These are phyloP conservation scores for Progne subis DNA, from an alignment of 2,113 vertebrate genomes.

Conservation along the genomic window DNA sequence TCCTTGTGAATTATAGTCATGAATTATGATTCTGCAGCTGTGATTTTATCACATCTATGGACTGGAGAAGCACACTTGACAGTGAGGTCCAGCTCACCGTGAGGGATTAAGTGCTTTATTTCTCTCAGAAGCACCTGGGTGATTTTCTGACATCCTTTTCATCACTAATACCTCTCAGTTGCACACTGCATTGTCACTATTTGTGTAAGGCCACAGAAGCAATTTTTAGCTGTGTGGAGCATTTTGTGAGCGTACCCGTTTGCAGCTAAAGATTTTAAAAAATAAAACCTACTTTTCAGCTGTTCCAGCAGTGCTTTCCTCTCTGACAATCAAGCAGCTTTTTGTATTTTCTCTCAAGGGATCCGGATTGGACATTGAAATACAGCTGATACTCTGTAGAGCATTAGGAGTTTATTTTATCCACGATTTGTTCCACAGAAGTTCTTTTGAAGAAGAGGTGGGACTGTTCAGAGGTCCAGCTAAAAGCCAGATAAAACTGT, in stretches of 20 bases:
- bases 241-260: neutral
- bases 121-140: neutral
- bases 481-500: neutral
- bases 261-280: neutral
- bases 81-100: neutral
- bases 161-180: neutral
- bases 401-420: neutral
- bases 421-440: neutral
- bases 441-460: constrained; percentile 31
- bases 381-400: constrained; percentile 13
- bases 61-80: neutral
- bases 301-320: neutral
- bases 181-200: neutral
- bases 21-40: constrained; percentile 6
- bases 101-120: neutral
- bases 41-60: neutral
- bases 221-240: neutral
- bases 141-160: neutral
- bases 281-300: neutral
- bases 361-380: constrained; percentile 12
- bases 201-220: neutral
- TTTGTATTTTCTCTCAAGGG: neutral
- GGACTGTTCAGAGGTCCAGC: neutral
- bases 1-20: constrained; percentile 54
- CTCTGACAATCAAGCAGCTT: constrained; percentile 14